Percentiles rank a stretch among this genome's conserved stretches.
These are phyloP conservation scores for Diphyllodes magnificus DNA, from an alignment of 2,113 vertebrate genomes.

Conservation along the genomic window DNA sequence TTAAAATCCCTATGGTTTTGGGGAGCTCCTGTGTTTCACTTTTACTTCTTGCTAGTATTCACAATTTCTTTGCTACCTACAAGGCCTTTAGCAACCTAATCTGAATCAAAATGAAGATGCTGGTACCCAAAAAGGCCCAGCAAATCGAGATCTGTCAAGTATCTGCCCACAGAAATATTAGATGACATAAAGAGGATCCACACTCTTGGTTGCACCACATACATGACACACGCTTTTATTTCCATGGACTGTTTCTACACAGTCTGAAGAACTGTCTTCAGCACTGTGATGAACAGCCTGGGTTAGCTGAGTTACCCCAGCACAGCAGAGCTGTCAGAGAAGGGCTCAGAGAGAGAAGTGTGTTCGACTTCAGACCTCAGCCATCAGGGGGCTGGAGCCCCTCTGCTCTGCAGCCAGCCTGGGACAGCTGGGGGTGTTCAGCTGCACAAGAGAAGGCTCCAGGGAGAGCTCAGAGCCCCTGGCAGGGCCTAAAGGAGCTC, in stretches of 20 bases:
- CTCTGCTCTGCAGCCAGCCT: neutral
- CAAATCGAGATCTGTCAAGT: neutral
- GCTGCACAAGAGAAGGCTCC: neutral
- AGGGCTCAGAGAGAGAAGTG: neutral
- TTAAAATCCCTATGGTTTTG: neutral
- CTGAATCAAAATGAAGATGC: neutral
- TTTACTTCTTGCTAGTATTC: neutral
- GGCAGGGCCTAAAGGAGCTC: neutral
- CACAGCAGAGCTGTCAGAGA: neutral
- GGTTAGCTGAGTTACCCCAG: neutral
- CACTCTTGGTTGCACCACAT: neutral
- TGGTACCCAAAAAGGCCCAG: neutral
- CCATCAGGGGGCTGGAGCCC: neutral
- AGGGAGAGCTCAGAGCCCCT: neutral
- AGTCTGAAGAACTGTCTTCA: neutral
- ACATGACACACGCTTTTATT: neutral
- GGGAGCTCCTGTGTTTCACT: neutral
- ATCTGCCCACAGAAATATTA: neutral
- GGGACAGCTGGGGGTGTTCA: neutral
- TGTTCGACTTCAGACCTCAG: neutral
- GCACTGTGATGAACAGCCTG: neutral
- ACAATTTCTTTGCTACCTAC: neutral
- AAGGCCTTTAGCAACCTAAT: neutral
- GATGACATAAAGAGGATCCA: neutral
- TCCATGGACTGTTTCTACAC: neutral